Base-by-base conservation (phyloP, 2,888 invertebrate genomes). In the Leptarthrus brevirostris region DNA sequence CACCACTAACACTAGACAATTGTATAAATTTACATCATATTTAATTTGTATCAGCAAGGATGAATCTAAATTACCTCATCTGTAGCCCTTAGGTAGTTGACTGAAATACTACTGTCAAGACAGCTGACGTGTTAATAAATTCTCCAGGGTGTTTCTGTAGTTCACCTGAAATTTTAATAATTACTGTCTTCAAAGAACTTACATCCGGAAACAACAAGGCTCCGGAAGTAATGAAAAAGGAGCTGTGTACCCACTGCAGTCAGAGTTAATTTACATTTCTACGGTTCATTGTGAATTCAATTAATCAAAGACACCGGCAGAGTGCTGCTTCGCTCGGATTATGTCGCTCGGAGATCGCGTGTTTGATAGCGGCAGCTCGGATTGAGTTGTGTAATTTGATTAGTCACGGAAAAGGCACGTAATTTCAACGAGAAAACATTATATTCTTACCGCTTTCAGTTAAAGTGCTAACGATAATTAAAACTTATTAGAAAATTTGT, bases 191-290 rank as follows among this genome's bases (percentile, higher is more conserved):
- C 24, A 66, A 22, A 66, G 22, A 24, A 26, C 26, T 66, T 47
- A 66, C 64, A 66, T 47, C 64, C 64, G 64, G 44, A 61, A 66
- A 22, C 26, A 47, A 44, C 64, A 22, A 8, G 16, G 40, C 47
- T 66, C 47, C 47, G 44, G 64, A 66, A 16, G 64, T 16, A 24
- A 66, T 66, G 44, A 66, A 47, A 47, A 66, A 44, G 47, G 47
- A 44, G 44, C 47, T 24, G 24, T 24, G 24, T 26, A 26, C 12
- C 44, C 47, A 66, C 64, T 47, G 44, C 44, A 66, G 22, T 47
- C 40, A 22, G n/a, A 26, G 47, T 44, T 47, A 66, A 47, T 66
- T 66, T 66, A 66, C 64, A 66, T 66, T 66, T 66, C 64, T 66
- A 20, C 16, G 64, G 24, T 24, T 66, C 47, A 22, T 34, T 22